Evolutionary conservation across 2,888 invertebrate genomes (phyloP), one percentile per base, ranked within the genome.

Genomic region (Ornithoptera priamus): DNA sequence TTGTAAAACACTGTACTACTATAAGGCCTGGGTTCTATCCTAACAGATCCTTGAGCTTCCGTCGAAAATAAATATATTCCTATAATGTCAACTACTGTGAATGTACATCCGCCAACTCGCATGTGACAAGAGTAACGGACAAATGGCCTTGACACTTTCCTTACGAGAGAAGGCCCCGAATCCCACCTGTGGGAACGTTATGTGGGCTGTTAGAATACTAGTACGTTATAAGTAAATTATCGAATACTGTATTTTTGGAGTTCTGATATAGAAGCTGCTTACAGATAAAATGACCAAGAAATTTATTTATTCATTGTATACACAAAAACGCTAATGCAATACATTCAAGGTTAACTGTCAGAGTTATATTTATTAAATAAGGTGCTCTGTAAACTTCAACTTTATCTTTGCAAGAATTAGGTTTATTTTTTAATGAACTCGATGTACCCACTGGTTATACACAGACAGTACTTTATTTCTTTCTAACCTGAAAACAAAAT

Each of bases 181-280:
- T 46, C 46, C 46, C 46, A 15, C 15, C 1, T 15, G 15, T 15
- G 15, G 46, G 15, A 46, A 46, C 46, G 15, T 46, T 15, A 42
- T 10, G 46, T 46, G 12, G 46, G 46, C 46, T 46, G 15, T 46
- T 46, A 18, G n/a, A 53, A 53, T 53, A n/a, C 53, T n/a, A 7
- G 18, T 53, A n/a, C n/a, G n/a, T n/a, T n/a, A n/a, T 53, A 53
- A 53, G 18, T 53, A 53, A 42, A 12, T 8, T 42, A 24, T 20
- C 12, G 30, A 42, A 58, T 58, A 63, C 30, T 60, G 50, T 60
- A 66, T 68, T 68, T 68, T 63, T 68, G 36, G 67, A 68, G 0
- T 59, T 30, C 10, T 30, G 63, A 62, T 67, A 67, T 42, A 57
- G 39, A 62, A 22, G n/a, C 15, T 53, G 30, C 15, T 63, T 39